Conservation (phyloP, 2,888 invertebrate species). For the Mythimna lalbum region DNA sequence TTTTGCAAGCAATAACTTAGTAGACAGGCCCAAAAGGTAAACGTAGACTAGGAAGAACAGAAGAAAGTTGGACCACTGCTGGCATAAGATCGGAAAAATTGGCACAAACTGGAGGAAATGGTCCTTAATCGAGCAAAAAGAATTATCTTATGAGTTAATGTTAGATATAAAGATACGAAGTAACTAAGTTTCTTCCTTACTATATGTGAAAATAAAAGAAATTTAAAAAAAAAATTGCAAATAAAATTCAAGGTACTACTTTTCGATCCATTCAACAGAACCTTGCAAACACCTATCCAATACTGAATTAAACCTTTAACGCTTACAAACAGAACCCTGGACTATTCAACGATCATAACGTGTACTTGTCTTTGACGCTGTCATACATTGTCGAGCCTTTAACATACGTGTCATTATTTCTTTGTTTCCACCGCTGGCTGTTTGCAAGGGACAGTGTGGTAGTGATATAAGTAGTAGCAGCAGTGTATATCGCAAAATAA, state of each 20-base stretch:
- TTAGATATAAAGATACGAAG: no score
- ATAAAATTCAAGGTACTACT: background rate
- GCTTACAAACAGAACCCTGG: slow-evolving; percentile 25
- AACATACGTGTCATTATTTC: slow-evolving; percentile 60
- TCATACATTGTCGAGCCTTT: slow-evolving; percentile 55
- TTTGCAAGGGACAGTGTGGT: slow-evolving; percentile 42
- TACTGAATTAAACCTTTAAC: slow-evolving; percentile 27
- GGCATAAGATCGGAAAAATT: no score
- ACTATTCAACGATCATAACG: slow-evolving; percentile 56
- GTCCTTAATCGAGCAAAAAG: no score
- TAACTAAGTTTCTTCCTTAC: no score
- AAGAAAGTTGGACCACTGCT: no score
- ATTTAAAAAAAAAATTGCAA: background rate
- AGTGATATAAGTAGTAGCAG: slow-evolving; percentile 36
- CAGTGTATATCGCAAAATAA: slow-evolving; percentile 60
- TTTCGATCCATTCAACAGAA: background rate
- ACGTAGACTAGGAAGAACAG: no score
- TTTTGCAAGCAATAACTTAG: no score
- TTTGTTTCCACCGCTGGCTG: slow-evolving; percentile 55
- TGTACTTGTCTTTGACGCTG: slow-evolving; percentile 44
- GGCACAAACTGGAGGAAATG: no score
- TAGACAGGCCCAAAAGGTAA: no score
- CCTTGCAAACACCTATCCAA: slow-evolving; percentile 16
- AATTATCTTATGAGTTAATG: no score
- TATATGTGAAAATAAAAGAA: no score